A percentile compares a stretch with the other conserved stretches of the same genome.
phyloP scores from a whole-genome alignment of 2,888 invertebrate genomes.

The Catocala nupta region DNA sequence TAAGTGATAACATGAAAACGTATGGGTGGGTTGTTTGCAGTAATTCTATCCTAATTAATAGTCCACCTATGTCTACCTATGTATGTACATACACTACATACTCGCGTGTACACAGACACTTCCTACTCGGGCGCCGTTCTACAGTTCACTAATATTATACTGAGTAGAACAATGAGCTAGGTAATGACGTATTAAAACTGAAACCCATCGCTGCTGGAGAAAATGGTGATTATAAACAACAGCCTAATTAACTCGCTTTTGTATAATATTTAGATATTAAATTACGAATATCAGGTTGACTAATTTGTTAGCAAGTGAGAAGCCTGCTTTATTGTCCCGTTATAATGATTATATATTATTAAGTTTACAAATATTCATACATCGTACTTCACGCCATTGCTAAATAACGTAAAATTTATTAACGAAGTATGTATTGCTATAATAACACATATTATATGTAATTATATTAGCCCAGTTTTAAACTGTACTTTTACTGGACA shows the following conservation, averaged over 20 bases:
- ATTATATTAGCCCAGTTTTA: too few species aligned
- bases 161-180: conserved; percentile 26
- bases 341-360: neutral
- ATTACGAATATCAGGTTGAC: conserved; percentile 39
- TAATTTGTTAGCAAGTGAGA: conserved; percentile 30
- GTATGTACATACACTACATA: too few species aligned
- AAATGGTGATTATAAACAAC: conserved; percentile 47
- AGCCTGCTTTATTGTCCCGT: conserved; percentile 5
- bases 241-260: conserved; percentile 37
- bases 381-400: neutral
- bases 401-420: too few species aligned
- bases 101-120: too few species aligned
- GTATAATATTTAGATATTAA: conserved; percentile 30
- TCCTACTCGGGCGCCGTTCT: conserved; percentile 2
- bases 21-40: conserved; percentile 1
- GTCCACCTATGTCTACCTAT: neutral
- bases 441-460: too few species aligned
- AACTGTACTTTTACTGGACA: too few species aligned
- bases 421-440: too few species aligned
- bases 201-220: conserved; percentile 30
- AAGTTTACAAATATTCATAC: conserved; percentile 1
- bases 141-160: conserved; percentile 11
- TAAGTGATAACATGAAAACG: neutral
- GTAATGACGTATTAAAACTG: conserved; percentile 42
- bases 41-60: neutral